phyloP scores from a whole-genome alignment of 2,113 vertebrate species.

The Xyliphius kryptos region DNA sequence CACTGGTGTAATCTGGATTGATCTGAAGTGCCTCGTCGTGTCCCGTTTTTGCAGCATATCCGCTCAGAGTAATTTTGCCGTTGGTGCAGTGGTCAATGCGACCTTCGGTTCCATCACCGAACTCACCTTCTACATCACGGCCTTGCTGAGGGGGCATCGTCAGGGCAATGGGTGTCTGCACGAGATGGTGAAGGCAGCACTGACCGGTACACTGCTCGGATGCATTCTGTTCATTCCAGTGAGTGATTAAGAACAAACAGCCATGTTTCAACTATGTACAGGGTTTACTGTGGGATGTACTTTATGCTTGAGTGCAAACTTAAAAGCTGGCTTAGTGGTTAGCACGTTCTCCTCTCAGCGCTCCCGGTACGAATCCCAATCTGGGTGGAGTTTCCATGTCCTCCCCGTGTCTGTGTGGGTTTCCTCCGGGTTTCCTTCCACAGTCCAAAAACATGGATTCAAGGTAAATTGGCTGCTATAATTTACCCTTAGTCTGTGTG shows the following conservation, averaged over 20 bases:
- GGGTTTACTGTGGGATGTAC: no score
- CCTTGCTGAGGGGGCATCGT: slow-evolving; percentile 69
- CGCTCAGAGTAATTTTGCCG: slow-evolving; percentile 80
- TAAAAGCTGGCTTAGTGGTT: no score
- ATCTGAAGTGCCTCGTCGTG: background rate
- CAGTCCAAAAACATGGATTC: no score
- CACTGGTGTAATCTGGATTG: background rate
- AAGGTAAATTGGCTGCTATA: no score
- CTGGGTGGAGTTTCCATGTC: no score
- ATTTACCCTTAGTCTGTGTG: no score
- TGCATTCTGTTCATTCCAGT: slow-evolving; percentile 81
- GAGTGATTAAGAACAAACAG: slow-evolving; percentile 43
- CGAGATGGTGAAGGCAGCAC: slow-evolving; percentile 75
- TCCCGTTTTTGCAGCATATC: slow-evolving; percentile 67
- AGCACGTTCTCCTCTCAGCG: no score
- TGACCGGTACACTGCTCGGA: slow-evolving; percentile 78
- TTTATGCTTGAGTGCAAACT: no score
- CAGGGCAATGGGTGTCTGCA: slow-evolving; percentile 72
- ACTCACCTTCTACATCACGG: slow-evolving; percentile 84
- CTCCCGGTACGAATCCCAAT: no score
- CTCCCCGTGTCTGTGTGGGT: no score
- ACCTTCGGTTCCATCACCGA: slow-evolving; percentile 82
- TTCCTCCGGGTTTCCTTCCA: no score
- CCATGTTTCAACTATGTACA: no score
- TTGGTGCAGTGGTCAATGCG: slow-evolving; percentile 82